These are phyloP conservation scores for Silurus glanis DNA, from an alignment of 2,113 vertebrate species.

Conservation along the genomic window DNA sequence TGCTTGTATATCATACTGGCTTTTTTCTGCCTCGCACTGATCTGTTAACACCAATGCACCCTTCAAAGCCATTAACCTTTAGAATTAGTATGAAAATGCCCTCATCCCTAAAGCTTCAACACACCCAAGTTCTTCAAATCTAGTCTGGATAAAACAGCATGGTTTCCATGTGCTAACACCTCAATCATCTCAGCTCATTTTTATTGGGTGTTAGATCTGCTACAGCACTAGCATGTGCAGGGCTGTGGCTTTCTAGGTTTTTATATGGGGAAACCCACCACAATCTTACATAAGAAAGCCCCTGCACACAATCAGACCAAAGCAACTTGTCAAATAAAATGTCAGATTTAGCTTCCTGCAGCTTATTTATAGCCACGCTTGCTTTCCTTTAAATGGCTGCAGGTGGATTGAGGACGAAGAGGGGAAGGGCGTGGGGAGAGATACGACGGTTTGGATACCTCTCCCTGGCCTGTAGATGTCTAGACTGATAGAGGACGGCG, in stretches of 20 bases:
- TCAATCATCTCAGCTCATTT: not conserved
- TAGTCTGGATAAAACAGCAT: not conserved
- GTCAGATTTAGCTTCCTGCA: constrained; percentile 1
- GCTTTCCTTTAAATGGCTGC: constrained; percentile 7
- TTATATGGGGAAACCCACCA: not conserved
- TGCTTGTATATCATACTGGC: not conserved
- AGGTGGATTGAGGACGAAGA: not conserved
- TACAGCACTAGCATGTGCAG: not conserved
- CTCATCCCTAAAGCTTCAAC: not conserved
- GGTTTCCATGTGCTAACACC: not conserved
- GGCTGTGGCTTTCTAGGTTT: not conserved
- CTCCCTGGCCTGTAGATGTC: constrained; percentile 51
- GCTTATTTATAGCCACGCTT: constrained; percentile 26
- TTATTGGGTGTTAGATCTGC: not conserved
- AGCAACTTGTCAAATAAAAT: not conserved
- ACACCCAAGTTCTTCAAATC: not conserved
- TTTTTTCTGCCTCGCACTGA: not conserved
- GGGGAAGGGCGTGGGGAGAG: not conserved
- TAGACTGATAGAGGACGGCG: constrained; percentile 53
- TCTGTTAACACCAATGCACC: not conserved
- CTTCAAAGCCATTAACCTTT: not conserved
- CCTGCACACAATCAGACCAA: not conserved
- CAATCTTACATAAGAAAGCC: not conserved
- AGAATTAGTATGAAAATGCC: not conserved
- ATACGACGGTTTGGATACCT: constrained; percentile 26